Percentiles rank a stretch among this genome's conserved stretches.
Evolutionary conservation across 2,888 invertebrate genomes (phyloP).

Genomic region (Hyppa rectilinea): DNA sequence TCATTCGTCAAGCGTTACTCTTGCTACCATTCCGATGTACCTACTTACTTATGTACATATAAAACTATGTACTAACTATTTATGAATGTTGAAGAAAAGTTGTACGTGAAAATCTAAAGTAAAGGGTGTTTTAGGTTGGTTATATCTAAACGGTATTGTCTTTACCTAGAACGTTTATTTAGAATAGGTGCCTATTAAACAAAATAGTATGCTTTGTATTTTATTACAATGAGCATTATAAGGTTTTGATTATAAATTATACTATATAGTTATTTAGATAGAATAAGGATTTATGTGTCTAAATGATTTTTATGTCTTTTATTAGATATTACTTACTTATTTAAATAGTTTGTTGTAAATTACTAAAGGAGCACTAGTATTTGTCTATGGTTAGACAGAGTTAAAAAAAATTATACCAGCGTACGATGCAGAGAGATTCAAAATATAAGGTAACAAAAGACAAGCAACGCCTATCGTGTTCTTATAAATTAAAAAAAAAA

Average conservation of each 20-base stretch:
- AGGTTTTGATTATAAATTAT: not conserved
- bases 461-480: not conserved
- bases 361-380: not conserved
- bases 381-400: not conserved
- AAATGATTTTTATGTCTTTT: not conserved
- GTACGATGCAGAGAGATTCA: not conserved
- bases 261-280: too few relatives aligned
- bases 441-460: not conserved
- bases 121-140: not conserved
- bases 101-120: too few relatives aligned
- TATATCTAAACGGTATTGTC: too few relatives aligned
- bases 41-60: not conserved
- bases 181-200: not conserved
- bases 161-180: not conserved
- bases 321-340: not conserved
- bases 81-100: not conserved
- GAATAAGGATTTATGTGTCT: not conserved
- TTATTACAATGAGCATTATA: not conserved
- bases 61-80: not conserved
- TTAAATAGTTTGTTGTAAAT: not conserved
- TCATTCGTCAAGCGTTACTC: slow-evolving; percentile 85
- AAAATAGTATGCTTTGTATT: not conserved
- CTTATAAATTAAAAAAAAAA: not conserved
- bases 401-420: not conserved
- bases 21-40: slow-evolving; percentile 68